These are phyloP conservation scores for Drosophila burlai DNA, from an alignment of 1,140 invertebrate genomes.

Conservation along the genomic window DNA sequence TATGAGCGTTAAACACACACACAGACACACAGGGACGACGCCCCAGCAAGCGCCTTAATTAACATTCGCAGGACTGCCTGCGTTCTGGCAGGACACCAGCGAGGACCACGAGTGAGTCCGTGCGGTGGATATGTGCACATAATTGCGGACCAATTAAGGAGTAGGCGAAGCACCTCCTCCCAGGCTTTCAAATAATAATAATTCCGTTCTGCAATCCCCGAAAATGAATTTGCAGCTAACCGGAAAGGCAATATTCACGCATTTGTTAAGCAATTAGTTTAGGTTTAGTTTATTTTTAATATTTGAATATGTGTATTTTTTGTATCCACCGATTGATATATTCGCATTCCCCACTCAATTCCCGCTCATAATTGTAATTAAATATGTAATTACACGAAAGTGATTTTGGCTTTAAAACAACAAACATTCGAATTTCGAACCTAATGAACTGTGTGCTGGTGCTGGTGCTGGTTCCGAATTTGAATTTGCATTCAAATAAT, in stretches of 20 bases:
- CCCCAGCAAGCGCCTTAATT: slow-evolving; percentile 46
- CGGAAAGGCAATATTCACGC: slow-evolving; percentile 6
- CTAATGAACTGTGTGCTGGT: neutral
- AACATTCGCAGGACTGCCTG: slow-evolving; percentile 33
- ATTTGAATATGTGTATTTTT: slow-evolving; percentile 2
- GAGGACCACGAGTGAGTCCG: neutral
- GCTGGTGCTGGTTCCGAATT: neutral
- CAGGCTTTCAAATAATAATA: slow-evolving; percentile 1
- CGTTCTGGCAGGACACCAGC: slow-evolving; percentile 6
- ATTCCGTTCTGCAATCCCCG: neutral
- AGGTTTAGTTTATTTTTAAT: slow-evolving; percentile 3
- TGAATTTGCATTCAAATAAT: neutral
- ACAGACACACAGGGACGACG: slow-evolving; percentile 6
- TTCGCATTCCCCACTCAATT: neutral
- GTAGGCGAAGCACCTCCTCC: neutral
- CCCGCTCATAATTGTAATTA: slow-evolving; percentile 15
- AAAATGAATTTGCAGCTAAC: slow-evolving; percentile 3
- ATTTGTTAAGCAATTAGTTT: slow-evolving; percentile 8
- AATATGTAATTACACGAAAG: slow-evolving; percentile 28
- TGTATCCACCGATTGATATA: slow-evolving; percentile 2
- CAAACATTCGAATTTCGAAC: neutral
- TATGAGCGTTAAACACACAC: slow-evolving; percentile 51
- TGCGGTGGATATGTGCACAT: slow-evolving; percentile 21
- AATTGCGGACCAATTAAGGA: slow-evolving; percentile 33
- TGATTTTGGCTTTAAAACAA: slow-evolving; percentile 19